Conservation (phyloP, 1,140 invertebrate genomes). For the Drosophila dunni region DNA sequence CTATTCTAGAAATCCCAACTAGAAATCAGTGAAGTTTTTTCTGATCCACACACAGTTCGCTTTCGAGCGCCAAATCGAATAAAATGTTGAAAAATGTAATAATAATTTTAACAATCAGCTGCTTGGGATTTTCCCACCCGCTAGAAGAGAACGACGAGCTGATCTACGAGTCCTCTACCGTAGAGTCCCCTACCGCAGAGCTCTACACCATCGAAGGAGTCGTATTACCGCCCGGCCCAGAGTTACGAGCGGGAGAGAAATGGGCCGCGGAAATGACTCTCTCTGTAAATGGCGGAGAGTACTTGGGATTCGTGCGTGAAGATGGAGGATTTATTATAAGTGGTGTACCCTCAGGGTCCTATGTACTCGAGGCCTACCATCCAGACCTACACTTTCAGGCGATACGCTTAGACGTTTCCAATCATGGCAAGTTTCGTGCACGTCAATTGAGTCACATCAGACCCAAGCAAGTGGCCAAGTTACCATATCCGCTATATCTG, state of each 20-base stretch:
- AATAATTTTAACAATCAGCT: constrained; percentile 11
- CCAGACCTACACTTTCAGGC: constrained; percentile 96
- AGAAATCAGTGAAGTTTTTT: neutral
- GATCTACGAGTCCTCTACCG: neutral
- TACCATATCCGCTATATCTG: constrained; percentile 95
- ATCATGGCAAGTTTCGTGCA: constrained; percentile 97
- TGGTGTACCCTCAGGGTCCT: constrained; percentile 96
- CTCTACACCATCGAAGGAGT: constrained; percentile 89
- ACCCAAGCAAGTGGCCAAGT: constrained; percentile 91
- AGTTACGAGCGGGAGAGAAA: constrained; percentile 62
- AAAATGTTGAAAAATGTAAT: constrained; percentile 55
- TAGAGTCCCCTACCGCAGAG: neutral
- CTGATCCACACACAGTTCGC: neutral
- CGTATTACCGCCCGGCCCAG: constrained; percentile 88
- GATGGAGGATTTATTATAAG: constrained; percentile 96
- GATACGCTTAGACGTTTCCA: constrained; percentile 95
- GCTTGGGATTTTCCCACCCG: neutral
- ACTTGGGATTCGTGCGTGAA: constrained; percentile 93
- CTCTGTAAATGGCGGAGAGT: constrained; percentile 93
- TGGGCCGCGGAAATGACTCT: constrained; percentile 92
- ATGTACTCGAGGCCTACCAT: constrained; percentile 96
- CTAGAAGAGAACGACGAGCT: neutral
- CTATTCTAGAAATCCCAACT: no score
- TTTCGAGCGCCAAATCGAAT: constrained; percentile 13
- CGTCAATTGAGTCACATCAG: constrained; percentile 97